These are phyloP conservation scores for Dione juno DNA, from an alignment of 2,888 invertebrate species.

Conservation along the genomic window DNA sequence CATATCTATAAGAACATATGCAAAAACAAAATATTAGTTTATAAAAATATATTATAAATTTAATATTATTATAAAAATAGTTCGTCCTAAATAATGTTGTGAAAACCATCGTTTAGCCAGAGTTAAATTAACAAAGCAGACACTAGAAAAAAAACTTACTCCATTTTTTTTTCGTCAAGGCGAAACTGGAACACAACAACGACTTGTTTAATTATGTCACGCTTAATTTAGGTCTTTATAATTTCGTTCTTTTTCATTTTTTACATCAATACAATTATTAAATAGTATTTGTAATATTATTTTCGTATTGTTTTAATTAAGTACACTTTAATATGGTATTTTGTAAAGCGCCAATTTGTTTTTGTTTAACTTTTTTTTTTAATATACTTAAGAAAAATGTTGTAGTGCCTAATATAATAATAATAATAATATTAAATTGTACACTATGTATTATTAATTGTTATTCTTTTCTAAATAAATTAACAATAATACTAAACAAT, in stretches of 20 bases:
- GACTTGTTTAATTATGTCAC: constrained; percentile 30
- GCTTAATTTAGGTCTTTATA: constrained; percentile 26
- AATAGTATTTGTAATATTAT: not conserved
- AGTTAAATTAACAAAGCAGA: constrained; percentile 26
- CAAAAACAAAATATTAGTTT: not conserved
- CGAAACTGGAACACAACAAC: constrained; percentile 27
- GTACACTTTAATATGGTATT: no score
- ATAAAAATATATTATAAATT: not conserved
- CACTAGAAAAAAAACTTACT: constrained; percentile 28
- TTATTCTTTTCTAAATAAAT: not conserved
- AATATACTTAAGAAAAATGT: not conserved
- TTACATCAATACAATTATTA: not conserved
- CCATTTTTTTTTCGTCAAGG: constrained; percentile 27
- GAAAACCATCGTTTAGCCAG: constrained; percentile 10
- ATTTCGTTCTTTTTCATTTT: not conserved
- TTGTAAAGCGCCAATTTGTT: not conserved
- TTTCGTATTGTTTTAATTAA: not conserved
- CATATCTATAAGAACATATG: no score
- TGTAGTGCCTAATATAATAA: not conserved
- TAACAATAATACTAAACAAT: not conserved
- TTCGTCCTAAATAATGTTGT: constrained; percentile 3
- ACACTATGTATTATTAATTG: not conserved
- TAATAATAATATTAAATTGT: not conserved
- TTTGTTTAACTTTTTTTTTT: not conserved
- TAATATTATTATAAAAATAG: not conserved